phyloP scores from a whole-genome alignment of 2,888 invertebrate genomes.

The Punctoribates punctum region DNA sequence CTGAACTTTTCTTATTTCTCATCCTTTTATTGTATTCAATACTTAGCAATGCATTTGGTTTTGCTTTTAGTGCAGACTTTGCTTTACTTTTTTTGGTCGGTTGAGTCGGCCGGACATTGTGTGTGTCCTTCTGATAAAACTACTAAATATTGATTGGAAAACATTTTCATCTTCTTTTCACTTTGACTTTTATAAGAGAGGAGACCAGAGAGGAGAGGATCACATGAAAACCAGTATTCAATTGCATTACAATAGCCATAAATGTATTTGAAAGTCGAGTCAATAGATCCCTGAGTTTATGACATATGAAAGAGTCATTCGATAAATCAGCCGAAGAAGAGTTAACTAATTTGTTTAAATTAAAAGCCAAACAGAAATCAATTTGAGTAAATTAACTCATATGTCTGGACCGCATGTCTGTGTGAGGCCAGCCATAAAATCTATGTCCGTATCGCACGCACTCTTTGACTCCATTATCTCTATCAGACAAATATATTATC shows the following conservation, averaged over 20 bases:
- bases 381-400: neutral
- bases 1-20: no score
- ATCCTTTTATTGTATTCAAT: no score
- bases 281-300: no score
- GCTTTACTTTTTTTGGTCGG: constrained; percentile 1
- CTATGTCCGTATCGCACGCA: neutral
- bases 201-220: neutral
- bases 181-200: no score
- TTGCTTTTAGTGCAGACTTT: neutral
- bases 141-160: constrained; percentile 1
- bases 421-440: neutral
- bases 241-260: no score
- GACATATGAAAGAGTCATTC: no score
- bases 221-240: neutral
- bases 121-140: neutral
- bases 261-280: no score
- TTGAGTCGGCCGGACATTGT: neutral
- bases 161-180: neutral
- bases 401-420: neutral
- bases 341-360: neutral
- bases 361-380: neutral
- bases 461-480: neutral
- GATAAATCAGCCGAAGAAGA: no score
- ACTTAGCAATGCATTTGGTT: neutral
- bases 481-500: no score